phyloP scores from a whole-genome alignment of 2,888 invertebrate genomes.

The Philonicus albiceps region DNA sequence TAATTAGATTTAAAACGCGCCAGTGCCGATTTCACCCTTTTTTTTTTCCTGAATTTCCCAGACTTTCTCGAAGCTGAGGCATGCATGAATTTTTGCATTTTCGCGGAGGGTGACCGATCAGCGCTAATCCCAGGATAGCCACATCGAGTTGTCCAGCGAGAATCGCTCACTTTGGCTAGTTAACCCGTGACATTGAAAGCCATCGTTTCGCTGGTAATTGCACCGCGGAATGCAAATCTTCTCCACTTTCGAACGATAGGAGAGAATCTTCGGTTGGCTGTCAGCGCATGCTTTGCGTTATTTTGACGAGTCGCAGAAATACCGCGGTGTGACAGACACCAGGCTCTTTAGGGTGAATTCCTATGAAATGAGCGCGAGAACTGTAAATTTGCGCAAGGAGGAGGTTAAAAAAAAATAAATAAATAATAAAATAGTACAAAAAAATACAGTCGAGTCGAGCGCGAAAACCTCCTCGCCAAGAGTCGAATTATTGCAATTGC shows the following conservation, averaged over 20 bases:
- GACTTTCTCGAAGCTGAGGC: not conserved
- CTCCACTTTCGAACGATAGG: slow-evolving; percentile 3
- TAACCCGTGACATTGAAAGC: slow-evolving; percentile 37
- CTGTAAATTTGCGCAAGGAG: not conserved
- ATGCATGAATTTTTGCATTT: slow-evolving; percentile 12
- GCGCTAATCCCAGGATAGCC: not conserved
- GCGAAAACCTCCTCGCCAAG: not conserved
- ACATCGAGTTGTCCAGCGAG: not conserved
- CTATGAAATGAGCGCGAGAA: slow-evolving; percentile 14
- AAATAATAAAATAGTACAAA: no score
- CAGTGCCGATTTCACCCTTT: not conserved
- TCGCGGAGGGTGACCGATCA: slow-evolving; percentile 15
- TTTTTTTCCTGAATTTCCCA: not conserved
- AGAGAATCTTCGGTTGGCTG: not conserved
- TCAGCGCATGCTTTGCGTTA: not conserved
- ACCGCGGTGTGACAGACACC: not conserved
- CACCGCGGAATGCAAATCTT: slow-evolving; percentile 21
- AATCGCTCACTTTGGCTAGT: slow-evolving; percentile 11
- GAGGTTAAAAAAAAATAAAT: not conserved
- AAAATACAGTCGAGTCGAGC: not conserved
- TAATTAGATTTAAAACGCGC: not conserved
- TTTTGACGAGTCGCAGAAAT: slow-evolving; percentile 4
- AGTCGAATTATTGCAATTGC: slow-evolving; percentile 22
- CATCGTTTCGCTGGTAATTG: slow-evolving; percentile 12
- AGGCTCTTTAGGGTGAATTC: slow-evolving; percentile 24